Conservation (phyloP, 1,140 invertebrate species). For the Rhopalosiphum padi region DNA sequence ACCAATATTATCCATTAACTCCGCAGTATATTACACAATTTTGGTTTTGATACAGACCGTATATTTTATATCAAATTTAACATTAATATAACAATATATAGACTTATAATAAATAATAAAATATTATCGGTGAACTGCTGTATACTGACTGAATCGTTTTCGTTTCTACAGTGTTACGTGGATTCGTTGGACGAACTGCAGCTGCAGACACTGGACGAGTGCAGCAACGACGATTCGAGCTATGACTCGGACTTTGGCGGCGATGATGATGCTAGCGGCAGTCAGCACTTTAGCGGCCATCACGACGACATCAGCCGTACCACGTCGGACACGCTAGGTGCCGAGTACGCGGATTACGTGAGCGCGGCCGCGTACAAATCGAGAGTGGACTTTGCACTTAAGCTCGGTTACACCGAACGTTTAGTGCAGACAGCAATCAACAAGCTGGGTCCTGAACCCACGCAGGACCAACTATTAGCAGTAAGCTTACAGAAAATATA, state of each 20-base stretch:
- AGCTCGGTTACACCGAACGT: constrained; percentile 88
- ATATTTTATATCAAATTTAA: neutral
- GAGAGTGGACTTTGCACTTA: constrained; percentile 81
- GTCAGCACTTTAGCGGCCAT: constrained; percentile 61
- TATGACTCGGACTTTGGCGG: constrained; percentile 85
- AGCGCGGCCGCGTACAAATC: constrained; percentile 64
- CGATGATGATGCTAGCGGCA: constrained; percentile 66
- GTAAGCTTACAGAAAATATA: constrained; percentile 63
- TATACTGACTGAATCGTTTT: neutral
- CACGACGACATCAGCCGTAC: constrained; percentile 83
- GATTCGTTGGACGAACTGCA: constrained; percentile 59
- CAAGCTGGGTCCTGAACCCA: constrained; percentile 82
- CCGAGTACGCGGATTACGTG: constrained; percentile 82
- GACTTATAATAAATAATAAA: neutral
- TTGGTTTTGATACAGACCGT: neutral
- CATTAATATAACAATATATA: neutral
- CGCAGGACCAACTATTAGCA: constrained; percentile 85
- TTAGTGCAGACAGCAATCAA: constrained; percentile 83
- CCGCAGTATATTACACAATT: neutral
- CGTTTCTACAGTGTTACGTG: constrained; percentile 59
- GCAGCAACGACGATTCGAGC: constrained; percentile 79
- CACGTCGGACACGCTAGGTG: constrained; percentile 80
- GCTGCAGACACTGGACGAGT: constrained; percentile 38
- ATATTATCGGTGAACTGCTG: neutral
- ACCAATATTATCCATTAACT: neutral